Percentiles rank a stretch among this genome's conserved stretches.
Conservation (phyloP, 2,888 invertebrate species). For the Amiota minor region DNA sequence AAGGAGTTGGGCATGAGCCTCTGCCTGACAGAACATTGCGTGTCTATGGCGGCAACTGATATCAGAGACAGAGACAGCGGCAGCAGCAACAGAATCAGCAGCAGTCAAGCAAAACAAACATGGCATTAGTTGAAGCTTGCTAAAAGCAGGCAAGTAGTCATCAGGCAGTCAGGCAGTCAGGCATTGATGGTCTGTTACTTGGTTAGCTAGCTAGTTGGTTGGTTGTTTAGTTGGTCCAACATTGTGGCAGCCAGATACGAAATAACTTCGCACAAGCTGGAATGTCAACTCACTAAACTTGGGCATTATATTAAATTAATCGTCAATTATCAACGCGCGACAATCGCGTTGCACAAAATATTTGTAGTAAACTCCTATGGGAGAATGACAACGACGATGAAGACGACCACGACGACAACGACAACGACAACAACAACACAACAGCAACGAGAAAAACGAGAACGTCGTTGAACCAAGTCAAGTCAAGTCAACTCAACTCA, state of each 20-base stretch:
- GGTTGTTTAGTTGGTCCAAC: too few relatives aligned
- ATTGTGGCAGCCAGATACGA: conserved; percentile 50
- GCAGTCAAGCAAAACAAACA: conserved; percentile 56
- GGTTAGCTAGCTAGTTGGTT: conserved; percentile 29
- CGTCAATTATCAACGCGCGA: conserved; percentile 62
- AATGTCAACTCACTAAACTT: conserved; percentile 62
- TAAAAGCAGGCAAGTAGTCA: conserved; percentile 33
- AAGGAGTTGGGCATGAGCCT: background rate
- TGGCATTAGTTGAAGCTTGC: conserved; percentile 43
- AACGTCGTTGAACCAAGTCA: background rate
- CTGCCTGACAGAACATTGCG: conserved; percentile 11
- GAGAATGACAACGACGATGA: conserved; percentile 15
- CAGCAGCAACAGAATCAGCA: conserved; percentile 2
- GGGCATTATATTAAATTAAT: conserved; percentile 69
- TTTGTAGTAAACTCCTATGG: conserved; percentile 29
- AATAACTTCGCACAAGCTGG: conserved; percentile 66
- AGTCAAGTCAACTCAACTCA: background rate
- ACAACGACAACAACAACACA: conserved; percentile 13
- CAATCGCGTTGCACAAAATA: conserved; percentile 27
- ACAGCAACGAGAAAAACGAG: background rate
- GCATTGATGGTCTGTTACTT: conserved; percentile 41
- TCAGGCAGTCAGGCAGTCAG: conserved; percentile 12
- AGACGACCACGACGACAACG: background rate
- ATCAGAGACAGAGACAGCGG: conserved; percentile 9
- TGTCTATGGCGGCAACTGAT: conserved; percentile 25